phyloP scores from a whole-genome alignment of 2,888 invertebrate species.

The Harpalus rubripes region DNA sequence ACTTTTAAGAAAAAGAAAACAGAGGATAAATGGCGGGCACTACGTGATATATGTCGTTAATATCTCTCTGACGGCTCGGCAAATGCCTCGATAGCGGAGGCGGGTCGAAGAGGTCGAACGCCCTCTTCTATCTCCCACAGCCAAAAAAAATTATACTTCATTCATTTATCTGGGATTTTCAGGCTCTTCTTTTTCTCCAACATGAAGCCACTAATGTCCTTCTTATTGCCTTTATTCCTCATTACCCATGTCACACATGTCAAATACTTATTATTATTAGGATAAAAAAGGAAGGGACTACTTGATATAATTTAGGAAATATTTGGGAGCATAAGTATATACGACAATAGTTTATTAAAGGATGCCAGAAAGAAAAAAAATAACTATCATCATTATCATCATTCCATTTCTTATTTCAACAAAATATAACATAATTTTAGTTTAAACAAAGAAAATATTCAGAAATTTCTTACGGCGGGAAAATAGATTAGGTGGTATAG shows the following conservation, averaged over 20 bases:
- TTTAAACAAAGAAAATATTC: too few species aligned
- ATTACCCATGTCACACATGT: background rate
- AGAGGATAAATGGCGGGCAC: slow-evolving; percentile 59
- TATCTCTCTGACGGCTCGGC: slow-evolving; percentile 56
- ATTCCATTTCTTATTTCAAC: too few species aligned
- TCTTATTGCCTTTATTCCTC: background rate
- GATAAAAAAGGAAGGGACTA: too few species aligned
- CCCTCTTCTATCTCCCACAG: background rate
- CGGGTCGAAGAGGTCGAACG: background rate
- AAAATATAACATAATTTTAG: too few species aligned
- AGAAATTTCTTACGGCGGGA: too few species aligned
- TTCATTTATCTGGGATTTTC: background rate
- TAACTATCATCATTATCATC: too few species aligned
- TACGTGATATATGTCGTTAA: slow-evolving; percentile 65
- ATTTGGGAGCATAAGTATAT: too few species aligned
- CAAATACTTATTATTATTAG: background rate
- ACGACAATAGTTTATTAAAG: too few species aligned
- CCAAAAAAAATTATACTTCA: slow-evolving; percentile 7
- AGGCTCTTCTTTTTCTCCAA: background rate
- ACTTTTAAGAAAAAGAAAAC: slow-evolving; percentile 62
- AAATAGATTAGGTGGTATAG: too few species aligned
- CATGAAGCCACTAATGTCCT: background rate
- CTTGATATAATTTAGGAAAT: too few species aligned
- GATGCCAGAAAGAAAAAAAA: too few species aligned
- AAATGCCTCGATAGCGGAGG: slow-evolving; percentile 33